phyloP scores from a whole-genome alignment of 2,797 vertebrate genomes.

The Gallinago stenura region DNA sequence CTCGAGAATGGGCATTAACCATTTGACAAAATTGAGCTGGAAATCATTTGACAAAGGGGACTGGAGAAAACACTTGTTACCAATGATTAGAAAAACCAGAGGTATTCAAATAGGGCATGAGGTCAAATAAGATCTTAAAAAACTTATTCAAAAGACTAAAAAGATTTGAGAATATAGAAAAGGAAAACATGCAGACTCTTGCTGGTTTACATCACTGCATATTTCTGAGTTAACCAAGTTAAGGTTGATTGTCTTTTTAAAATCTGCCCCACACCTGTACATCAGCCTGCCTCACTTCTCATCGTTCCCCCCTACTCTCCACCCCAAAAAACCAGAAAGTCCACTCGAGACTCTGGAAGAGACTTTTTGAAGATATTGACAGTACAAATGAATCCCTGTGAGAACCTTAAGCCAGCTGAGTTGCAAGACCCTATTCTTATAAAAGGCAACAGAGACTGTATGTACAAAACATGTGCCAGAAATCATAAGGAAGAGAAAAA shows the following conservation, averaged over 20 bases:
- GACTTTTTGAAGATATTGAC: background rate
- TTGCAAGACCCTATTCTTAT: background rate
- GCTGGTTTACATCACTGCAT: background rate
- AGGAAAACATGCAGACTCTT: background rate
- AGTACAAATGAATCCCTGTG: background rate
- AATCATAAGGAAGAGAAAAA: background rate
- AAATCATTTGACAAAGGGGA: background rate
- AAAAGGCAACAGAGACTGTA: background rate
- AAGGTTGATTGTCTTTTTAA: background rate
- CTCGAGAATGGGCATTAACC: background rate
- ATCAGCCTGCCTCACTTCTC: background rate
- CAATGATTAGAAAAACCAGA: background rate
- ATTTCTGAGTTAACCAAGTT: background rate
- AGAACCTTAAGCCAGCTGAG: background rate
- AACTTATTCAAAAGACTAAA: background rate
- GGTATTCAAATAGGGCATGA: background rate
- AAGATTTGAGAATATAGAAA: background rate
- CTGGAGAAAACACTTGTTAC: background rate
- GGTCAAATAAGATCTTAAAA: background rate
- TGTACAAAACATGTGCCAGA: background rate
- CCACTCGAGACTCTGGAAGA: background rate
- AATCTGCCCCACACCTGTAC: background rate
- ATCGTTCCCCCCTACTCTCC: accelerated
- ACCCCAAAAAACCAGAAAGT: background rate
- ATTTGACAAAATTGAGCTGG: background rate